A percentile compares a stretch with the other conserved stretches of the same genome.
Evolutionary conservation across 2,888 invertebrate species (phyloP).

Genomic region (Orthosia incerta): DNA sequence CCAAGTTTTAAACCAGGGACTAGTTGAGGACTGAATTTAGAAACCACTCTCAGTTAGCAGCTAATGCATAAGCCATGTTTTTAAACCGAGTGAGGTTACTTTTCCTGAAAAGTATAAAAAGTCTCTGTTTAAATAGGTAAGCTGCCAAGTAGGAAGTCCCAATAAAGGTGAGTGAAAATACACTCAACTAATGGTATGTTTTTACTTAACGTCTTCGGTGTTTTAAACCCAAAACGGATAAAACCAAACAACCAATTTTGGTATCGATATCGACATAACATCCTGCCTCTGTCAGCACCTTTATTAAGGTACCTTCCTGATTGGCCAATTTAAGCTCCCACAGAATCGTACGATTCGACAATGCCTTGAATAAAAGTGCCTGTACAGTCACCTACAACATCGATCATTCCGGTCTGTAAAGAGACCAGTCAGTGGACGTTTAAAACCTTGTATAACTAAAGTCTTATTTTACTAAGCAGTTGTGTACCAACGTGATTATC

Average conservation of each 20-base stretch:
- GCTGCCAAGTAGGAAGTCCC: not conserved
- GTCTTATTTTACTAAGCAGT: constrained; percentile 8
- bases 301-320: not conserved
- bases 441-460: not conserved
- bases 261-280: not conserved
- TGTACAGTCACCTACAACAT: not conserved
- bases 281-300: not conserved
- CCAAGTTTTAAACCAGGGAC: not conserved
- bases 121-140: constrained; percentile 3
- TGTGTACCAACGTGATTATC: constrained; percentile 25
- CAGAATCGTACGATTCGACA: too few relatives aligned
- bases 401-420: not conserved
- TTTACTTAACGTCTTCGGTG: not conserved
- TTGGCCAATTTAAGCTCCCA: not conserved
- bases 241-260: not conserved
- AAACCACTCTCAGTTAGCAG: constrained; percentile 3
- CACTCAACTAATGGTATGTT: not conserved
- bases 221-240: not conserved
- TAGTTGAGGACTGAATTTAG: constrained; percentile 11
- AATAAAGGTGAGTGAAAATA: not conserved
- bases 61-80: constrained; percentile 46
- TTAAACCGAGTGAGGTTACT: not conserved
- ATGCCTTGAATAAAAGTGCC: too few relatives aligned
- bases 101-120: constrained; percentile 16
- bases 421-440: not conserved